phyloP scores from a whole-genome alignment of 2,113 vertebrate species.

The Ptilorrhoa leucosticta region DNA sequence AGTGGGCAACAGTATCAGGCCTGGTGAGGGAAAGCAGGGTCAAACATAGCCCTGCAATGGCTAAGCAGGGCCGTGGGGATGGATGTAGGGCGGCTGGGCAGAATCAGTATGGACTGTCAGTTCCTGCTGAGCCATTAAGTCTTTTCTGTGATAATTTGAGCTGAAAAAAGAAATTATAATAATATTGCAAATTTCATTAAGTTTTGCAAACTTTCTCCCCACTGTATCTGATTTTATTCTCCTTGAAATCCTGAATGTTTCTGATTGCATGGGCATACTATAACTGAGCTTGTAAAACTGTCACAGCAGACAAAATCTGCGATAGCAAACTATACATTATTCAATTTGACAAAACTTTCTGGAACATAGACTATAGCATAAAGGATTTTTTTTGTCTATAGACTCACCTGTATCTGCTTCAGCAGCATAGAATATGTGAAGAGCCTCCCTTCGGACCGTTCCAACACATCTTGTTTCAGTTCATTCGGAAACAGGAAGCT shows the following conservation, averaged over 20 bases:
- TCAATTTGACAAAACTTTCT: background rate
- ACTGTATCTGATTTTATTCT: constrained; percentile 4
- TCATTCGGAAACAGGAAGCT: background rate
- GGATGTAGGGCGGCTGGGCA: background rate
- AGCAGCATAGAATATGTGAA: background rate
- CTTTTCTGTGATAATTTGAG: background rate
- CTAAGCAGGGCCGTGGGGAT: background rate
- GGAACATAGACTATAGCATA: background rate
- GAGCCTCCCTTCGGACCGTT: background rate
- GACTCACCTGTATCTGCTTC: background rate
- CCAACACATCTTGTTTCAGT: background rate
- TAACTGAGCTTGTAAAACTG: constrained; percentile 24
- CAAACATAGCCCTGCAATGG: background rate
- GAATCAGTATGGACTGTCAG: background rate
- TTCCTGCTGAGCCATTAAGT: background rate
- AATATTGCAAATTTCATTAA: background rate
- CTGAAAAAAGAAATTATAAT: background rate
- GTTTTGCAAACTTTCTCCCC: background rate
- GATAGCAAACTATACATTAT: background rate
- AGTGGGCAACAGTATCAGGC: accelerated
- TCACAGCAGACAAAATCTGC: background rate
- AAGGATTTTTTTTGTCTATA: background rate
- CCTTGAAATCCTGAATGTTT: background rate
- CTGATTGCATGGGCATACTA: background rate
- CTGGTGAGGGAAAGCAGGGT: background rate